Evolutionary conservation across 1,140 invertebrate species (phyloP), one percentile per base, ranked within the genome.

Genomic region (Mylabris phalerata): DNA sequence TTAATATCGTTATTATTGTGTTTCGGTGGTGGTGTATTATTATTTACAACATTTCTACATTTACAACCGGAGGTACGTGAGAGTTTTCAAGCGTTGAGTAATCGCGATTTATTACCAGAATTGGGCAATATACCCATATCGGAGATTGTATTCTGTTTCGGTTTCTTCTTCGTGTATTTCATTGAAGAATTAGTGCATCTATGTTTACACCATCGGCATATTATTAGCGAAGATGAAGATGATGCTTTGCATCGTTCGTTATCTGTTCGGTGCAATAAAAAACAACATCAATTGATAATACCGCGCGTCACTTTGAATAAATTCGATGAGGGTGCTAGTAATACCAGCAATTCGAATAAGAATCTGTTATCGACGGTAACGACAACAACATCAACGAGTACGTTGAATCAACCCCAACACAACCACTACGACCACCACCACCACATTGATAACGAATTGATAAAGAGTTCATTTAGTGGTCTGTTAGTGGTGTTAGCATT

Each of bases 11-110:
- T 85, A 38, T 70, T 89, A 45, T 77, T 88, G 13, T 89, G 87
- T 70, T 89, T 89, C 71, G 88, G 88, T 9, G 89, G 86, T n/a
- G 89, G 89, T 1, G 89, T 92, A 2, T 78, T 92, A 39, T 72
- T 92, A 9, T 88, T 84, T 64, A 90, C 89, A 2, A 85, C 85
- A 13, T 85, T 90, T 66, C 71, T 89, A 4, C 88, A 92, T 68
- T 76, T 92, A 45, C 82, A 90, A 42, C 88, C 89, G 1, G 89
- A 91, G 73, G 83, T 88, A 0, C 77, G 85, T 39, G 79, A 80
- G 51, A 78, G 75, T 57, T 79, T 83, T 10, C 73, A 76, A 6
- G 60, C 59, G 2, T 59, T 79, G 9, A 60, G 73, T 27, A 47
- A 61, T 5, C 72, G 75, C 26, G 71, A 78, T 32, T 72, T 68